Base-by-base conservation (phyloP, 2,113 vertebrate species). In the Psilopogon haemacephalus region DNA sequence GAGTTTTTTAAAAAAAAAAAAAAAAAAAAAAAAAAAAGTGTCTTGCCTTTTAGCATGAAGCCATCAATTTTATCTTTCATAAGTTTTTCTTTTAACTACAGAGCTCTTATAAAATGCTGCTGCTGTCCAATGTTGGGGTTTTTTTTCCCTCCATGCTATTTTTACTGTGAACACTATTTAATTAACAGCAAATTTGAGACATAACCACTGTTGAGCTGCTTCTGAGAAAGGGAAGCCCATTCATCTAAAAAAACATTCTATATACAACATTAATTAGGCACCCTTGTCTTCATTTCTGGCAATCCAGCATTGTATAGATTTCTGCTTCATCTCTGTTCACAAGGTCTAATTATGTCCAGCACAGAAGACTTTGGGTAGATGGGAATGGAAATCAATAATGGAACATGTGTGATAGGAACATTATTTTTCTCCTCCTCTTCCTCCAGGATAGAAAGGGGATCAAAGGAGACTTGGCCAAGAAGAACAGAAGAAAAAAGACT, bases 221-320 rank as follows among this genome's bases (percentile, higher is more conserved):
- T 95, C 94, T 97, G 88, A 95, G 93, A 96, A 94, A 96, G 94
- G 73, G 74, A 97, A 95, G 82, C 91, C 94, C 95, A 95, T 96
- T 96, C 95, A 97, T 97, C 94, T 93, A 90, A 95, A 93, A 93
- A 96, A 92, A 85, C 94, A 32, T 94, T 95, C 95, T 94, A 97
- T 78, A 95, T 93, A 90, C 93, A 97, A 90, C 85, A 94, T 97
- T 98, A 98, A 97, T 98, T 98, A 97, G 96, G 89, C 93, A 93
- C 40, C 81, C 94, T 88, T 93, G 89, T 95, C 95, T 97, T 96
- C 91, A 81, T 78, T 96, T 93, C 80, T 91, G 89, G 92, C 90
- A 95, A 88, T 85, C 86, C 67, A 59, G 90, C 89, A 83, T 52
- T 94, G 62, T 89, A 95, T 94, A 74, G 93, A 97, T 94, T 94